A percentile compares a stretch with the other conserved stretches of the same genome.
Evolutionary conservation across 2,797 vertebrate genomes (phyloP).

Genomic region (Naso thynnoides): DNA sequence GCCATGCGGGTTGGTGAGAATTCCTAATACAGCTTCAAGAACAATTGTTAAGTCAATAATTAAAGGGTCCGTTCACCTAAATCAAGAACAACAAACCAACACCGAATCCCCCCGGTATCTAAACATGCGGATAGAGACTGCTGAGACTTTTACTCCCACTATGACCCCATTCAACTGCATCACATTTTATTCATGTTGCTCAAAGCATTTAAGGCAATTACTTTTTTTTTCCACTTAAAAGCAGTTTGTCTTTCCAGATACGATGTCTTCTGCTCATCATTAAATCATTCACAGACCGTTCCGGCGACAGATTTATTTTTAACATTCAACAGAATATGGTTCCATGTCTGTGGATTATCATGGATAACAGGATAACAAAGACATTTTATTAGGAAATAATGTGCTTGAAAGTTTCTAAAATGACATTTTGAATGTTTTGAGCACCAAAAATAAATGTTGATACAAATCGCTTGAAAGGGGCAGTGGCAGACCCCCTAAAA

Average conservation of each 20-base stretch:
- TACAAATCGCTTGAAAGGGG: background rate
- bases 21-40: conserved; percentile 43
- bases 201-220: background rate
- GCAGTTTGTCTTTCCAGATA: background rate
- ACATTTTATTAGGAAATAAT: background rate
- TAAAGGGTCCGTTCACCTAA: conserved; percentile 54
- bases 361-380: background rate
- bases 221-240: background rate
- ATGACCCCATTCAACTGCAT: background rate
- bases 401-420: background rate
- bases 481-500: background rate
- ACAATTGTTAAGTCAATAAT: conserved; percentile 54
- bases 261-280: background rate
- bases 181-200: background rate
- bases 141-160: background rate
- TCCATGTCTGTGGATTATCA: background rate
- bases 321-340: background rate
- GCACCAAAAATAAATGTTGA: background rate
- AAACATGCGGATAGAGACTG: background rate
- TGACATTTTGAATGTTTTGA: background rate
- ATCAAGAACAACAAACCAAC: conserved; percentile 17
- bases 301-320: background rate
- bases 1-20: conserved; percentile 71
- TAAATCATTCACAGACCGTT: background rate
- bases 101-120: background rate